Evolutionary conservation across 2,113 vertebrate species (phyloP), one percentile per base, ranked within the genome.

Genomic region (Condylura cristata): DNA sequence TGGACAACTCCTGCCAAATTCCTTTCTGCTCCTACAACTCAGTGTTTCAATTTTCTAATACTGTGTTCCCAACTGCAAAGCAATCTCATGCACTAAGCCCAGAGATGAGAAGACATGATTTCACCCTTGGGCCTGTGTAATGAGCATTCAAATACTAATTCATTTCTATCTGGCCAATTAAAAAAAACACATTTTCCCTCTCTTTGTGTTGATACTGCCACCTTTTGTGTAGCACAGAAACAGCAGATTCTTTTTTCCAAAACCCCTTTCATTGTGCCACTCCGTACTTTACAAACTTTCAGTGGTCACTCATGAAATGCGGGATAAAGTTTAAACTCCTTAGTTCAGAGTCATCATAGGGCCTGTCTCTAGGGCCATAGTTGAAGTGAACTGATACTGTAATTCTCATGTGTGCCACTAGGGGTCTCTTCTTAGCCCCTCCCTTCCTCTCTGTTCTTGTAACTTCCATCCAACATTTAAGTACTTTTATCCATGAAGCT

Each of bases 101-200:
- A 41, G 20, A 28, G 12, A 6, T 66, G 61, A 37, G 46, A 79
- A 92, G 2, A 58, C 37, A 81, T 14, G 3, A 48, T 79, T 66
- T 13, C 65, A 90, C 81, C n/a, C 56, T 81, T 24, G n/a, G 39
- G 8, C 39, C 48, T 78, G 2, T 41, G 16, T 58, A 82, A 63
- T 71, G 2, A 26, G 7, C 34, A 71, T 34, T 84, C 26, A 89
- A 39, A 46, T 80, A 79, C 22, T 53, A 76, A 66, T 90, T 85
- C 8, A 18, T 76, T 91, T 94, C 68, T 48, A 48, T 68, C 48
- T 90, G 61, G 14, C 17, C 65, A 89, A 79, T 56, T 95, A 72
- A 82, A 11, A 82, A 11, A 83, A 53, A 66, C 51, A 48, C 16
- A 24, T 16, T 78, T 93, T 88, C 48, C 6, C 28, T 68, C 4